Conservation (phyloP, 2,797 vertebrate species). For the Botia almorhae region DNA sequence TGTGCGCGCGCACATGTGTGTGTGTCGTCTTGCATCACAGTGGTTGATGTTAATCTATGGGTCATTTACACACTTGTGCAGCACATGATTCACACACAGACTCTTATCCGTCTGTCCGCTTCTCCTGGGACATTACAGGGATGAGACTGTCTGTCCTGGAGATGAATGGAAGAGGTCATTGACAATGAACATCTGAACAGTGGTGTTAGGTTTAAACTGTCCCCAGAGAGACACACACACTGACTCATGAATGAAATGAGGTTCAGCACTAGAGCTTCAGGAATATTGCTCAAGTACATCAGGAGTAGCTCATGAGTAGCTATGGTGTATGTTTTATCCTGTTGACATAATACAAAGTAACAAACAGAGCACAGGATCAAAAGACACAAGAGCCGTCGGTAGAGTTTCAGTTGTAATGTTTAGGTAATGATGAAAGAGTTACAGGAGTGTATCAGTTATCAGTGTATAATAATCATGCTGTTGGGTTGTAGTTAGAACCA, state of each 20-base stretch:
- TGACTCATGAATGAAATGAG: slow-evolving; percentile 77
- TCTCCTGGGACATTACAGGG: slow-evolving; percentile 38
- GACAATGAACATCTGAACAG: slow-evolving; percentile 82
- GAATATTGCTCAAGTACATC: slow-evolving; percentile 34
- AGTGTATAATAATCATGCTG: neutral
- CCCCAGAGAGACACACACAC: slow-evolving; percentile 76
- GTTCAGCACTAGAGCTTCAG: slow-evolving; percentile 42
- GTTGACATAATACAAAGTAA: slow-evolving; percentile 16
- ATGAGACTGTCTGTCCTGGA: slow-evolving; percentile 68
- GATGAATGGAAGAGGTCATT: slow-evolving; percentile 83
- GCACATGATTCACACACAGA: no score
- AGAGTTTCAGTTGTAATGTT: slow-evolving; percentile 8
- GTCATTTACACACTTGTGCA: neutral
- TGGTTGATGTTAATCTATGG: neutral
- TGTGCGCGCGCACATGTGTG: slow-evolving; percentile 9
- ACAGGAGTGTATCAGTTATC: slow-evolving; percentile 8
- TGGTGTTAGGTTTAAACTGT: slow-evolving; percentile 81
- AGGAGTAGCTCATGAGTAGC: neutral
- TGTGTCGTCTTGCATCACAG: slow-evolving; percentile 14
- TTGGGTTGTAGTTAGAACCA: neutral
- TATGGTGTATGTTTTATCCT: slow-evolving; percentile 29
- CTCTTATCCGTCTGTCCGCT: slow-evolving; percentile 4
- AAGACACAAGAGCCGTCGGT: neutral
- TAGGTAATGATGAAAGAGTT: neutral
- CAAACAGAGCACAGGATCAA: neutral